Evolutionary conservation across 1,140 invertebrate genomes (phyloP).

Genomic region (Magallana angulata): DNA sequence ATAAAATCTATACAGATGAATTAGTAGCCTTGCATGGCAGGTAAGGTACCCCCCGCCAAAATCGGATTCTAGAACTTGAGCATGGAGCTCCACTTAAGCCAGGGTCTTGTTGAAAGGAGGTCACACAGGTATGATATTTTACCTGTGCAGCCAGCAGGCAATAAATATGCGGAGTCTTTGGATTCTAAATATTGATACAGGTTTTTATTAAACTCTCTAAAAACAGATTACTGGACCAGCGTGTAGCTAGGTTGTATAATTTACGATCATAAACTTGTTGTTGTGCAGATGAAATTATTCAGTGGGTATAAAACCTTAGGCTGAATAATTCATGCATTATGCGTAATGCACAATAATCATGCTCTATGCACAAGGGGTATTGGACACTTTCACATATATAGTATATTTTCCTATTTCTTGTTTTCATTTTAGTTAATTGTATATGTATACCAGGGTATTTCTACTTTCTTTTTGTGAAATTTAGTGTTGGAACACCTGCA

Average conservation of each 20-base stretch:
- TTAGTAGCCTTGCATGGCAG: too few species aligned
- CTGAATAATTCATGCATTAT: not conserved
- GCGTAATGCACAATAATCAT: too few species aligned
- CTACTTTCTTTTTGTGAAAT: too few species aligned
- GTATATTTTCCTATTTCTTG: too few species aligned
- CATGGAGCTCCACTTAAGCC: not conserved
- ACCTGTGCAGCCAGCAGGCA: not conserved
- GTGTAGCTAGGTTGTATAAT: not conserved
- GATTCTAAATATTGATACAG: conserved; percentile 28
- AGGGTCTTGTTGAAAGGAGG: not conserved
- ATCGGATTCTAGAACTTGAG: too few species aligned
- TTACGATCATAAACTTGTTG: not conserved
- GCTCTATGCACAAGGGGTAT: too few species aligned
- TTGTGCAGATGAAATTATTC: not conserved
- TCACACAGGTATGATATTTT: conserved; percentile 16
- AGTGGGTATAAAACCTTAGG: not conserved
- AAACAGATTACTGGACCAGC: not conserved
- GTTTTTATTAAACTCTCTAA: conserved; percentile 2
- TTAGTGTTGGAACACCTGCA: too few species aligned
- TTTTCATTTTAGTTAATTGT: too few species aligned
- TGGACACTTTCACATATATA: too few species aligned
- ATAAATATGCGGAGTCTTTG: not conserved
- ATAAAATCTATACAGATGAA: too few species aligned
- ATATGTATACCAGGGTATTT: too few species aligned
- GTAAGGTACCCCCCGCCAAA: too few species aligned